Base-by-base conservation (phyloP, 2,888 invertebrate species). In the Seira ritae region DNA sequence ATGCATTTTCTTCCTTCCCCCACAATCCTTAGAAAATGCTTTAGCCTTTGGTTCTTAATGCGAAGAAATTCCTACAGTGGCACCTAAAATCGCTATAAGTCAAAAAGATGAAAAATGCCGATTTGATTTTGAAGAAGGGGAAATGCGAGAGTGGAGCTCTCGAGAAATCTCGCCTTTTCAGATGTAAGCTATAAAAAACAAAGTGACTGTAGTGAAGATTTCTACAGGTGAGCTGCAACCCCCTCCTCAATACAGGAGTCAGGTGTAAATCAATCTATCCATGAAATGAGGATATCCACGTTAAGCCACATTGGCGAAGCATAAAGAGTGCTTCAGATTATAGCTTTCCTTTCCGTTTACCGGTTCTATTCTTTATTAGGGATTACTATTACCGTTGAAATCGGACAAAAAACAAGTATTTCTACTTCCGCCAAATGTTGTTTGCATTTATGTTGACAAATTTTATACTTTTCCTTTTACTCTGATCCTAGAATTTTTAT, bases 241-340 rank as follows among this genome's bases (percentile, higher is more conserved):
- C 69, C 23, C 23, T 20, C 20, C 46, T n/a, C n/a, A n/a, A n/a
- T n/a, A n/a, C n/a, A n/a, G 70, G 80, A 80, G 70, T 80, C 80
- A 80, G 80, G 80, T 80, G 80, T 80, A 80, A 80, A 80, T 80
- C 80, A 80, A 80, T 80, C 80, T 75, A 75, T 15, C 69, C 69
- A 80, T 80, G 69, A 73, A 80, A 80, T 69, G 73, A 74, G 37
- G 15, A 50, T n/a, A n/a, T n/a, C n/a, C n/a, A n/a, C n/a, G n/a
- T n/a, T n/a, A n/a, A n/a, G n/a, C n/a, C n/a, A n/a, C n/a, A n/a
- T n/a, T n/a, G n/a, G n/a, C n/a, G n/a, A n/a, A n/a, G n/a, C n/a
- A n/a, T n/a, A n/a, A n/a, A n/a, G n/a, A n/a, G n/a, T n/a, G n/a
- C n/a, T n/a, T n/a, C 55, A 70, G 20, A 23, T 31, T 70, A 22